phyloP scores from a whole-genome alignment of 1,140 invertebrate genomes.

The Frieseomelitta varia region DNA sequence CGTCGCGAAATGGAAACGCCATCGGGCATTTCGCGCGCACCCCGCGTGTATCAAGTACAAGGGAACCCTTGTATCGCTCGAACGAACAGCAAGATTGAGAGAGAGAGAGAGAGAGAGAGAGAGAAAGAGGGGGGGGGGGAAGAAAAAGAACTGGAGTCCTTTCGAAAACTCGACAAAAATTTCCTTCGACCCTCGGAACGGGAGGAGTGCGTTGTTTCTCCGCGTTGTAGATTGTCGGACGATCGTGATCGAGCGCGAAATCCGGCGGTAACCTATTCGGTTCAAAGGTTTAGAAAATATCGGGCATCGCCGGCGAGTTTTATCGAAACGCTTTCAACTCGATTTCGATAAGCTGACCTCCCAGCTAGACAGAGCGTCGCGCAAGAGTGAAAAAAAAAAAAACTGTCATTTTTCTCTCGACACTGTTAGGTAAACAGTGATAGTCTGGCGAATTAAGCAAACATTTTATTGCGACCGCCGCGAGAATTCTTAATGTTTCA shows the following conservation, averaged over 20 bases:
- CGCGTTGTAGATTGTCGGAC: background rate
- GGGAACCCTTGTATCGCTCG: constrained; percentile 47
- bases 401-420: background rate
- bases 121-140: background rate
- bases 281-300: constrained; percentile 5
- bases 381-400: too few relatives aligned
- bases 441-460: background rate
- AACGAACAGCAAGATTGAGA: background rate
- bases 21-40: constrained; percentile 55
- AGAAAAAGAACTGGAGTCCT: background rate
- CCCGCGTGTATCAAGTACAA: constrained; percentile 49
- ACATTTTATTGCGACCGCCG: background rate
- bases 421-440: background rate
- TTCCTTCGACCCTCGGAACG: background rate
- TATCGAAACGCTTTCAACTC: constrained; percentile 2
- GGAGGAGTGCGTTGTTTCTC: background rate
- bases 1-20: constrained; percentile 60
- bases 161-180: background rate
- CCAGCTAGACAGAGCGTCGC: background rate
- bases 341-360: constrained; percentile 25
- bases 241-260: background rate
- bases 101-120: background rate
- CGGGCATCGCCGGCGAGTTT: background rate
- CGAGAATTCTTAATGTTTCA: too few relatives aligned
- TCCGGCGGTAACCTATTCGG: background rate